Evolutionary conservation across 30 jellyfish, hydroid and myxozoan genomes (phyloP), one percentile per base, ranked within the genome.

Genomic region (Haliclystus octoradiatus): DNA sequence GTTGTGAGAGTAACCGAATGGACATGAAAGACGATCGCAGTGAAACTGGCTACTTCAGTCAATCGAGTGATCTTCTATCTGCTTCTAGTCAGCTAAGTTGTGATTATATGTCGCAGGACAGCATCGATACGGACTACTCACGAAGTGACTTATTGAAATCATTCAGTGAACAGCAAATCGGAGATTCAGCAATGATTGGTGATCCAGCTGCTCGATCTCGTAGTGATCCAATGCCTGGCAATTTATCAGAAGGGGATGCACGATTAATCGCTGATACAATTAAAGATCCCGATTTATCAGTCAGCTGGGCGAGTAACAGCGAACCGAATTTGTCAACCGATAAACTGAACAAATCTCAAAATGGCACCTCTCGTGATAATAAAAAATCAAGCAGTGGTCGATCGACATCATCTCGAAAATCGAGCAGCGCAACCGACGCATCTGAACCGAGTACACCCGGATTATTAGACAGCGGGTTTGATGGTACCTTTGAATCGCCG

Each of bases 41-140:
- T 24, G 95, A 76, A 19, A 73, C 93, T 19, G 95, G 93, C n/a
- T 73, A 74, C 71, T 70, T 49, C 28, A 75, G 92, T 72, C 74
- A 89, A 57, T 75, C 93, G 33, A 66, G 81, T 46, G 82, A 73
- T 34, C 63, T 65, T 14, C 76, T 77, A 2, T 80, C 95, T 26
- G 81, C 93, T 24, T 84, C 93, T 26, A 89, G 69, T 49, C 83
- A 82, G 71, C 76, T 80, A 40, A 77, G 94, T 78, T 64, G 80
- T 52, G 85, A 81, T 28, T 93, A 89, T 61, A 31, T 87, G 63
- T 63, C 94, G 23, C 50, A 77, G 13, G 97, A 80, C 49, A 72
- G 93, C 50, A 80, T 83, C 23, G 83, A 23, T 26, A 65, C 62
- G 1, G 77, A 65, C 47, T 80, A 30, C 68, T 24, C 80, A 1